Conservation (phyloP, 92 coral and sea anemone species). For the Porites divaricata region DNA sequence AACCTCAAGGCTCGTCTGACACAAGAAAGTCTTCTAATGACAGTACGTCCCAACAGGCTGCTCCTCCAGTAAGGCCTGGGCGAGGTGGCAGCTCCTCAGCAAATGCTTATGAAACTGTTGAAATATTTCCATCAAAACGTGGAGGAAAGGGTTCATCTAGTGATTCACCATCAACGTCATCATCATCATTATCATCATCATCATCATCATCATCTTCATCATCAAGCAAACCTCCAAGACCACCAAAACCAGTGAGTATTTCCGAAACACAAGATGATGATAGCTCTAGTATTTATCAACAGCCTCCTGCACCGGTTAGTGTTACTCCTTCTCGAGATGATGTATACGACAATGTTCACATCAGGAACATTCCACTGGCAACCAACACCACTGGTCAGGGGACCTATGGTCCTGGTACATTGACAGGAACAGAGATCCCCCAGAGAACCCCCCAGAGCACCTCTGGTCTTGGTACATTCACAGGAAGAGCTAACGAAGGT, state of each 20-base stretch:
- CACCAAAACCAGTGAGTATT: constrained; percentile 30
- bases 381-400: background rate
- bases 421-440: background rate
- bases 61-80: constrained; percentile 5
- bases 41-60: constrained; percentile 10
- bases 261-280: constrained; percentile 4
- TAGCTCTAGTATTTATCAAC: constrained; percentile 43
- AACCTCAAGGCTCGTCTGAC: background rate
- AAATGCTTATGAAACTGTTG: constrained; percentile 61
- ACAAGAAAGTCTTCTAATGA: background rate
- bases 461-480: background rate
- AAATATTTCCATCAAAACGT: constrained; percentile 12
- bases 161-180: background rate
- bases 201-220: background rate
- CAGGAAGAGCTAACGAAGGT: background rate
- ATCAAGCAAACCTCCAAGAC: constrained; percentile 18
- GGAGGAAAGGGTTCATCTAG: background rate
- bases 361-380: constrained; percentile 42
- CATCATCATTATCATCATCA: too few relatives aligned
- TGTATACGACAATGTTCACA: constrained; percentile 62
- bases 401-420: background rate
- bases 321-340: constrained; percentile 9
- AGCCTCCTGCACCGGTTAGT: constrained; percentile 41
- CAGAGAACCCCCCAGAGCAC: background rate
- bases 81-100: constrained; percentile 21